Conservation (phyloP, 2,888 invertebrate species). For the Barypeithes pellucidus region DNA sequence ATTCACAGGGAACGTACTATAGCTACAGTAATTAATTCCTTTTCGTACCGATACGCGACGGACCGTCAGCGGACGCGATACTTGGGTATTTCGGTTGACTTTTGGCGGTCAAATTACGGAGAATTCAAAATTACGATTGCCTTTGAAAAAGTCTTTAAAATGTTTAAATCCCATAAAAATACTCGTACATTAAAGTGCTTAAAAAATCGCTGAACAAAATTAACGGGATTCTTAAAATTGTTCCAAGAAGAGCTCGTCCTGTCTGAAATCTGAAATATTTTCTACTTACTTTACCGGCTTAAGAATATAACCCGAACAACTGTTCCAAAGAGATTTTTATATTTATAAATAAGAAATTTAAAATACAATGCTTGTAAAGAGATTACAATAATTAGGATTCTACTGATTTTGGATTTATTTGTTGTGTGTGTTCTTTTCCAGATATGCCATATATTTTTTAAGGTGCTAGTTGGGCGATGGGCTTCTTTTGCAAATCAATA, state of each 20-base stretch:
- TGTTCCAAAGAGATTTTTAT: slow-evolving; percentile 9
- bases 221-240: slow-evolving; percentile 26
- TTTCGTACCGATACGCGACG: slow-evolving; percentile 42
- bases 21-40: slow-evolving; percentile 25
- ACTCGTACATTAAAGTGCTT: slow-evolving; percentile 46
- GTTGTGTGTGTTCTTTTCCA: too few relatives aligned
- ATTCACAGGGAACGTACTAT: slow-evolving; percentile 10
- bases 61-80: slow-evolving; percentile 53
- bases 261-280: slow-evolving; percentile 12
- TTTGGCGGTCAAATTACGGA: slow-evolving; percentile 60
- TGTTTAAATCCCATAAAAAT: slow-evolving; percentile 53
- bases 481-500: too few relatives aligned
- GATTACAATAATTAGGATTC: too few relatives aligned
- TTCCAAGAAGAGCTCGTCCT: slow-evolving; percentile 36
- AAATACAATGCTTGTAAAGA: too few relatives aligned
- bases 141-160: slow-evolving; percentile 47
- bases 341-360: too few relatives aligned
- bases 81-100: slow-evolving; percentile 49
- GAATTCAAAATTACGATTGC: slow-evolving; percentile 52
- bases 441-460: too few relatives aligned
- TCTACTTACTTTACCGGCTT: slow-evolving; percentile 9
- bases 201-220: slow-evolving; percentile 32
- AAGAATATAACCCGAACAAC: background rate
- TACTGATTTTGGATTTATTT: too few relatives aligned
- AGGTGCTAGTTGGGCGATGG: too few relatives aligned